These are phyloP conservation scores for Epizoanthus fatuus DNA, from an alignment of 92 coral and sea anemone species.

Conservation along the genomic window DNA sequence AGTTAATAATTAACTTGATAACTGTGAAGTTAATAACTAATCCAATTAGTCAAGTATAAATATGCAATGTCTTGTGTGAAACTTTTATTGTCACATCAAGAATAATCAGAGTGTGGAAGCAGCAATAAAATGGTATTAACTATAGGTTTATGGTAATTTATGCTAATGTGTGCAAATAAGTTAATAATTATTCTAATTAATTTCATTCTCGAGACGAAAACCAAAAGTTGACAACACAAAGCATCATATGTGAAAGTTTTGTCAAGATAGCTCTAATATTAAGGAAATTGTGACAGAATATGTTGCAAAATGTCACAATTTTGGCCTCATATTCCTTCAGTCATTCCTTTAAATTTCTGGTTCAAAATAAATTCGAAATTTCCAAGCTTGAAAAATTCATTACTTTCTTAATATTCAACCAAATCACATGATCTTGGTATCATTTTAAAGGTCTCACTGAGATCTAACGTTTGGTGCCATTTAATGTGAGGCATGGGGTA, in stretches of 20 bases:
- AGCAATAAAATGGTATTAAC: neutral
- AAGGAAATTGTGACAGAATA: neutral
- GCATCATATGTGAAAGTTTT: neutral
- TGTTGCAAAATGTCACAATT: neutral
- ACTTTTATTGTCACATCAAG: neutral
- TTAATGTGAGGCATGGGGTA: neutral
- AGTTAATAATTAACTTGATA: conserved; percentile 6
- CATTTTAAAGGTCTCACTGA: neutral
- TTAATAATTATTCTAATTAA: neutral
- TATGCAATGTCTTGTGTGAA: conserved; percentile 1
- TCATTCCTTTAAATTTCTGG: neutral
- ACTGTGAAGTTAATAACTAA: neutral
- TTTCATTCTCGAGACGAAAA: neutral
- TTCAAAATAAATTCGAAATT: neutral
- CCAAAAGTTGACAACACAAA: neutral
- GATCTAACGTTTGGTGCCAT: conserved; percentile 4
- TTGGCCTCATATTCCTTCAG: neutral
- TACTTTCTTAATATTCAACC: conserved; percentile 11
- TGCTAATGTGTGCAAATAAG: neutral
- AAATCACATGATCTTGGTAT: neutral
- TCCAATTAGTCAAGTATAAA: neutral
- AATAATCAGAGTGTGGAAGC: neutral
- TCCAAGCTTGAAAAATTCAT: neutral
- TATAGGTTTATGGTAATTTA: neutral
- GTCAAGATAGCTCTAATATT: neutral